Conservation (phyloP, 2,888 invertebrate species). For the Apodemia mormo region DNA sequence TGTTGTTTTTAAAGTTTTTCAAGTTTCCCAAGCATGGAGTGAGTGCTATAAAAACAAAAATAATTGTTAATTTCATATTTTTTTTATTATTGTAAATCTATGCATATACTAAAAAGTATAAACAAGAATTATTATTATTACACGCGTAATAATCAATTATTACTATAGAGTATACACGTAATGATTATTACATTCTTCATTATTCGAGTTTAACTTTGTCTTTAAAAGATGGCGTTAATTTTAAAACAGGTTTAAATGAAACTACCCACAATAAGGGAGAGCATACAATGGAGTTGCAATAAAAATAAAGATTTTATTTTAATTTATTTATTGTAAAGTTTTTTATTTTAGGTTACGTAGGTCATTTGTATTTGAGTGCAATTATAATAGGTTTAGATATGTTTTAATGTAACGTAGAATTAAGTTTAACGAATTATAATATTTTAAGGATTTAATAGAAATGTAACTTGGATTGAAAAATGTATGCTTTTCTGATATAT, state of each 20-base stretch:
- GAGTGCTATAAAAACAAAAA: no score
- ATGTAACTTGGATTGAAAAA: conserved; percentile 44
- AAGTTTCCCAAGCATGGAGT: no score
- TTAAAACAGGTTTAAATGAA: conserved; percentile 5
- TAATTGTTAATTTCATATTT: no score
- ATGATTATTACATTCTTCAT: background rate
- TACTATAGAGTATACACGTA: background rate
- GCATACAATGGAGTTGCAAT: conserved; percentile 1
- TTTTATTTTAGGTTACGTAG: conserved; percentile 2
- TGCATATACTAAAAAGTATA: background rate
- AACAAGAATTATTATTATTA: background rate
- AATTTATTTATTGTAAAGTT: conserved; percentile 13
- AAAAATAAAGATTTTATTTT: background rate
- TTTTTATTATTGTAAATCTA: background rate
- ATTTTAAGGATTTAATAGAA: conserved; percentile 31
- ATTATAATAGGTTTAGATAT: conserved; percentile 24
- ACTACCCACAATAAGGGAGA: background rate
- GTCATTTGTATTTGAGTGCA: conserved; percentile 22
- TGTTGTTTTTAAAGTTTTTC: no score
- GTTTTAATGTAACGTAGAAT: conserved; percentile 23
- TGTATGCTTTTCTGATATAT: conserved; percentile 65
- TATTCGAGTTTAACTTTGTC: background rate
- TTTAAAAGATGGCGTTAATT: background rate
- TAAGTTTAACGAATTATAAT: conserved; percentile 25
- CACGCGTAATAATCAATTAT: background rate